Base-by-base conservation (phyloP, 2,888 invertebrate species). In the Entomobrya multifasciata region DNA sequence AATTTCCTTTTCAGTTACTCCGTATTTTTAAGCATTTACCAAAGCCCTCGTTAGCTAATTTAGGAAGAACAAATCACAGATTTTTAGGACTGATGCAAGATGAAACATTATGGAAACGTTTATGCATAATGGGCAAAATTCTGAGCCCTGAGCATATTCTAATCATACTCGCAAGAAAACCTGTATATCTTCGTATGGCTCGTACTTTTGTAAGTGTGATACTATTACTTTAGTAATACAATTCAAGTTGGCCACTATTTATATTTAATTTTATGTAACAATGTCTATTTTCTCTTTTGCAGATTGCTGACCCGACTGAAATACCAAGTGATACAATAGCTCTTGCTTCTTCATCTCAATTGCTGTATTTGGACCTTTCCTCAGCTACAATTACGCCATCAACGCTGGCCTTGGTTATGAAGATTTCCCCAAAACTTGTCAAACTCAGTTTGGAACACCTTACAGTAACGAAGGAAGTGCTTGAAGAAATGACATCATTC, bases 371-470 rank as follows among this genome's bases (percentile, higher is more conserved):
- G 88, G 98, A 98, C 93, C 93, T 98, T 13, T 97, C 97, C 92
- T 96, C 97, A 95, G 94, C 95, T 0, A 93, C 95, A 0, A 94
- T 96, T 41, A 94, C 95, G 17, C 30, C 86, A 6, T n/a, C n/a
- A 15, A 79, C 85, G 92, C 49, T 92, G 95, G 20, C 92, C n/a
- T 90, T 92, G 60, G 90, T 95, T n/a, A 93, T 98, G 47, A 92
- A 93, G 0, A 94, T 95, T 6, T 97, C 97, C 92, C 94, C 94
- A 5, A 93, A 94, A 13, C 93, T 98, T 44, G 95, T 95, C 91
- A 98, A 97, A 92, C 93, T 98, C 3, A 98, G 98, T 91, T 92
- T 98, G 80, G 98, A 98, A 92, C 95, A 95, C 91, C 95, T 96
- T 22, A 92, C 92, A 10, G 87, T 98, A 0, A 94, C 94, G 90